Percentiles rank a stretch among this genome's conserved stretches.
phyloP scores from a whole-genome alignment of 2,113 vertebrate species.

The Oreochromis tanganicae region DNA sequence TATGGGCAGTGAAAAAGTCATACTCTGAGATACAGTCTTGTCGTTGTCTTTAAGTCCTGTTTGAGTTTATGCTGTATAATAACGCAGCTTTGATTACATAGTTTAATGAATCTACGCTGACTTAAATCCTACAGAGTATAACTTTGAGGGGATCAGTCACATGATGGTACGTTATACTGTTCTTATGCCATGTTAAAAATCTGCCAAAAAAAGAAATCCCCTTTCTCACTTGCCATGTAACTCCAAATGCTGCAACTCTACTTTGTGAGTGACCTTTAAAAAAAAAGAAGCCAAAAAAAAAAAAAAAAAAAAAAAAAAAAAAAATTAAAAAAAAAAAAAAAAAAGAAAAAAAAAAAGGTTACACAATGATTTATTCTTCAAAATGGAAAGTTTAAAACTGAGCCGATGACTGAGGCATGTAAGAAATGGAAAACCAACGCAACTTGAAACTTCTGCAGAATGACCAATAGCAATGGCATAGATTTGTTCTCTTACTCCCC shows the following conservation, averaged over 20 bases:
- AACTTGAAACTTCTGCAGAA: constrained; percentile 31
- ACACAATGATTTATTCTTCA: constrained; percentile 55
- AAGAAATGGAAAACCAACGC: constrained; percentile 50
- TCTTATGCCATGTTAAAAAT: constrained; percentile 16
- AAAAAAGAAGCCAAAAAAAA: not conserved
- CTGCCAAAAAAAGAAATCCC: constrained; percentile 45
- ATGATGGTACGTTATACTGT: constrained; percentile 43
- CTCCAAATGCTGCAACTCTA: constrained; percentile 36
- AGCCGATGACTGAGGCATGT: constrained; percentile 26
- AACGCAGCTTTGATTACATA: not conserved
- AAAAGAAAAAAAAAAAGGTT: constrained; percentile 18
- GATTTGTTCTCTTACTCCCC: constrained; percentile 12
- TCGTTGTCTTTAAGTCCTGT: not conserved
- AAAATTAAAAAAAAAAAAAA: constrained; percentile 4
- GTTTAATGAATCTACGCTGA: not conserved
- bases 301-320: not conserved
- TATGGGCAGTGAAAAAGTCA: constrained; percentile 67
- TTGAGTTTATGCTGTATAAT: not conserved
- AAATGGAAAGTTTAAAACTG: constrained; percentile 45
- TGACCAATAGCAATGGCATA: not conserved
- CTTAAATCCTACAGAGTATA: constrained; percentile 60
- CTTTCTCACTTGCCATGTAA: constrained; percentile 46
- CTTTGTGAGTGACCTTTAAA: constrained; percentile 45
- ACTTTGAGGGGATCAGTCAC: constrained; percentile 65
- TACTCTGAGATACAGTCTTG: constrained; percentile 58